Evolutionary conservation across 2,888 invertebrate species (phyloP).

Genomic region (Cynaeus angustus): DNA sequence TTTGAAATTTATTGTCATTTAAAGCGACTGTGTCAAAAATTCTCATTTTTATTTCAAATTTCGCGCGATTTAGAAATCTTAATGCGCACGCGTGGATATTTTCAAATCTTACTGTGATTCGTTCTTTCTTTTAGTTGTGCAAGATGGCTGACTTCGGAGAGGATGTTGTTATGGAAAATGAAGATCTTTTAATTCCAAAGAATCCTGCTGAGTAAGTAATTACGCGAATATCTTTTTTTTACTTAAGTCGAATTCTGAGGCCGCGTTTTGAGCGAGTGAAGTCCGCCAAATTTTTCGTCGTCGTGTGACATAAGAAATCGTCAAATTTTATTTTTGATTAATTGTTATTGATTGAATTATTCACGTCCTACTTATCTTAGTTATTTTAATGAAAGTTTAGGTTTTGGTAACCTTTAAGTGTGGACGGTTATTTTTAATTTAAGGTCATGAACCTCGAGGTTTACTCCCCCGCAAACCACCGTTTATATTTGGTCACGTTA

Average conservation of each 20-base stretch:
- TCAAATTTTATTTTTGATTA: slow-evolving; percentile 8
- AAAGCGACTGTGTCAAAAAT: slow-evolving; percentile 52
- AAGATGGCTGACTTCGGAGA: slow-evolving; percentile 68
- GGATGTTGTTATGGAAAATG: slow-evolving; percentile 67
- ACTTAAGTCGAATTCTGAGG: not conserved
- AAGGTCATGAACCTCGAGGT: slow-evolving; percentile 34
- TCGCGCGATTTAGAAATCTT: not conserved
- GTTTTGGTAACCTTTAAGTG: not conserved
- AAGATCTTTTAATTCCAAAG: slow-evolving; percentile 67
- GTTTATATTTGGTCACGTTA: slow-evolving; percentile 28
- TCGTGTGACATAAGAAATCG: slow-evolving; percentile 8
- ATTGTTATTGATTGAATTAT: slow-evolving; percentile 32
- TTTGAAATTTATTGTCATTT: slow-evolving; percentile 54
- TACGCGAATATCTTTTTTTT: not conserved
- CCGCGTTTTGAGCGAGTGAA: not conserved
- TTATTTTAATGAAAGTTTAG: not conserved
- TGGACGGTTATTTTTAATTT: slow-evolving; percentile 28
- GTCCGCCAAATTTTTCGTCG: not conserved
- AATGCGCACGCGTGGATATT: too few relatives aligned
- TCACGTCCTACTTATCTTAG: slow-evolving; percentile 15
- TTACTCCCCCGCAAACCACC: slow-evolving; percentile 22
- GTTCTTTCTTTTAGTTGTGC: slow-evolving; percentile 29
- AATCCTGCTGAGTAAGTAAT: slow-evolving; percentile 69
- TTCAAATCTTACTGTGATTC: not conserved
- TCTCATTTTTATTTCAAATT: slow-evolving; percentile 47